Conservation (phyloP, 2,888 invertebrate species). For the Trileptium ribeirensis region DNA sequence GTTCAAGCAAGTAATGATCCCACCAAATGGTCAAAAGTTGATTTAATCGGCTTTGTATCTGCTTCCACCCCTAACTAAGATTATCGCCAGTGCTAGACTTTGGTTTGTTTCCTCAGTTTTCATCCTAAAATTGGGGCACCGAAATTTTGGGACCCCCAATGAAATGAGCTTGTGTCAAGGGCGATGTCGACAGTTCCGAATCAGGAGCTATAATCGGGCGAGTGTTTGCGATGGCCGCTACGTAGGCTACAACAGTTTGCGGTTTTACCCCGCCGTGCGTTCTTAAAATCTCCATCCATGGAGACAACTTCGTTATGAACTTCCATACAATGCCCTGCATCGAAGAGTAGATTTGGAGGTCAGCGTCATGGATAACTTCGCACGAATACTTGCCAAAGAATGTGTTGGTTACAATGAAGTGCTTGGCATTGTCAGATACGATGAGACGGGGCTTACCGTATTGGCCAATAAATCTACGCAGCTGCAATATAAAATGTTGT, state of each 20-base stretch:
- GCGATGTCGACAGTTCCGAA: neutral
- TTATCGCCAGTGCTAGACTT: neutral
- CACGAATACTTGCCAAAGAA: neutral
- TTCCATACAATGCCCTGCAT: neutral
- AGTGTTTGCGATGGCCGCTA: neutral
- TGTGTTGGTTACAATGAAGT: neutral
- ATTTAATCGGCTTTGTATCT: neutral
- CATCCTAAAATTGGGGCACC: neutral
- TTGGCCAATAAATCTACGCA: neutral
- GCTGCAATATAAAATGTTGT: neutral
- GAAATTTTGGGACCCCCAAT: neutral
- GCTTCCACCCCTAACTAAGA: neutral
- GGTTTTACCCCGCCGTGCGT: neutral
- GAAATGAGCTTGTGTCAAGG: neutral
- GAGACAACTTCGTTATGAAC: conserved; percentile 7
- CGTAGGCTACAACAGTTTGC: neutral
- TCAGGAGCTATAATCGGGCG: neutral
- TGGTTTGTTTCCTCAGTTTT: neutral
- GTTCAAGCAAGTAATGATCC: neutral
- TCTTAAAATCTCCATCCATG: conserved; percentile 8
- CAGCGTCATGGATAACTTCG: neutral
- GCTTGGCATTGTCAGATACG: neutral
- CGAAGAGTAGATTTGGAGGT: neutral
- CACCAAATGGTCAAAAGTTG: neutral
- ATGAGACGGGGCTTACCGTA: neutral